Conservation (phyloP, 2,888 invertebrate genomes). For the Agonum fuliginosum region DNA sequence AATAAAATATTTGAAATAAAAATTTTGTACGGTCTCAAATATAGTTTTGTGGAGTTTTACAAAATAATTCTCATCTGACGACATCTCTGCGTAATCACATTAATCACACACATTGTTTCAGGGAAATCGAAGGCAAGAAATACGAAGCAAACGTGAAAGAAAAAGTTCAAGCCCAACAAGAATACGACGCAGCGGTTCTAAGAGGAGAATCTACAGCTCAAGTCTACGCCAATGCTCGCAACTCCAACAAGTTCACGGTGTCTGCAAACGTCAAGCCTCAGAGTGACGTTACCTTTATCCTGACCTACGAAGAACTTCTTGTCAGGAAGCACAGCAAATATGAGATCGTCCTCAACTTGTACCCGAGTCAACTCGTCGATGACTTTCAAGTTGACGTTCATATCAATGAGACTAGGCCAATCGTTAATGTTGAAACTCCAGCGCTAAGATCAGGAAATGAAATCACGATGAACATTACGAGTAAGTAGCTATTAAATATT, state of each 20-base stretch:
- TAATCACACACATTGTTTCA: background rate
- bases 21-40: too few species aligned
- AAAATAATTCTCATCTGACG: too few species aligned
- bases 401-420: slow-evolving; percentile 78
- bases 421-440: slow-evolving; percentile 78
- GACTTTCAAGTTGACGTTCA: slow-evolving; percentile 79
- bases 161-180: slow-evolving; percentile 50
- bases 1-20: too few species aligned
- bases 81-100: background rate
- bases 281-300: slow-evolving; percentile 79
- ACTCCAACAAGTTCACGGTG: slow-evolving; percentile 82
- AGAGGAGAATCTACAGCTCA: slow-evolving; percentile 78
- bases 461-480: slow-evolving; percentile 67
- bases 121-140: slow-evolving; percentile 52
- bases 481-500: too few species aligned
- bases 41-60: too few species aligned
- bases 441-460: slow-evolving; percentile 80
- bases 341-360: slow-evolving; percentile 81
- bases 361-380: slow-evolving; percentile 80
- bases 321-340: slow-evolving; percentile 80
- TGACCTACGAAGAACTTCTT: slow-evolving; percentile 84
- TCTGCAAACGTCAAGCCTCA: slow-evolving; percentile 80
- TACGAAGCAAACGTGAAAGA: slow-evolving; percentile 54
- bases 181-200: slow-evolving; percentile 73
- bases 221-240: slow-evolving; percentile 79